Conservation (phyloP, 2,888 invertebrate genomes). For the Hesperia comma region DNA sequence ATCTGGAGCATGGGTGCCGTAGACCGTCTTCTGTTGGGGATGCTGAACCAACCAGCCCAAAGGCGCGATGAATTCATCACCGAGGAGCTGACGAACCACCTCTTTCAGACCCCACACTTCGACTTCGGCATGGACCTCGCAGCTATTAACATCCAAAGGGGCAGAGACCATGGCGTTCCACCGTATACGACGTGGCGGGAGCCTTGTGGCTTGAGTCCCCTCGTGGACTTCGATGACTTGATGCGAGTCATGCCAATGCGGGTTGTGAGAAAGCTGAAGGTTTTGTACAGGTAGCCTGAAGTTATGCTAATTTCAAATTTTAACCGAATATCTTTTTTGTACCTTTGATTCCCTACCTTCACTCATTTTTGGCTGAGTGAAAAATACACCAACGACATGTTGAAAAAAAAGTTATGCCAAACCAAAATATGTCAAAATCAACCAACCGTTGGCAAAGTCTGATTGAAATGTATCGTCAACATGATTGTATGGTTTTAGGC, state of each 20-base stretch:
- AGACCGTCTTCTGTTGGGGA: constrained; percentile 90
- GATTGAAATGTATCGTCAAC: too few species aligned
- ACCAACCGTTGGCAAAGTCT: too few species aligned
- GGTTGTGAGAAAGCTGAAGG: constrained; percentile 85
- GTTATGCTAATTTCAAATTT: background rate
- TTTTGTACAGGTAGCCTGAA: constrained; percentile 77
- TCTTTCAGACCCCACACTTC: constrained; percentile 89
- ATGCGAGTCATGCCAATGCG: constrained; percentile 86
- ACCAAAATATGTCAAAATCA: background rate
- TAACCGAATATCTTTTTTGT: too few species aligned
- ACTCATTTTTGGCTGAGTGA: too few species aligned
- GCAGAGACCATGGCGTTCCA: constrained; percentile 93
- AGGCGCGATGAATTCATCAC: constrained; percentile 92
- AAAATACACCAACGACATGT: too few species aligned
- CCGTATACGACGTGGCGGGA: constrained; percentile 91
- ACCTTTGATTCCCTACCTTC: too few species aligned
- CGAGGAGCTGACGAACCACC: constrained; percentile 91
- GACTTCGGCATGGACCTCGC: constrained; percentile 93
- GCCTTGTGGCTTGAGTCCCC: constrained; percentile 88
- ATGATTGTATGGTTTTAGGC: constrained; percentile 58
- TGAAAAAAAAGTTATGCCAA: background rate
- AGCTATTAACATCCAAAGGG: constrained; percentile 93
- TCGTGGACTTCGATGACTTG: constrained; percentile 88
- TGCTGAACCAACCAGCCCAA: constrained; percentile 90
- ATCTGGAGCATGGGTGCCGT: constrained; percentile 91